Base-by-base conservation (phyloP, 2,888 invertebrate genomes). In the Acholoe squamosa region DNA sequence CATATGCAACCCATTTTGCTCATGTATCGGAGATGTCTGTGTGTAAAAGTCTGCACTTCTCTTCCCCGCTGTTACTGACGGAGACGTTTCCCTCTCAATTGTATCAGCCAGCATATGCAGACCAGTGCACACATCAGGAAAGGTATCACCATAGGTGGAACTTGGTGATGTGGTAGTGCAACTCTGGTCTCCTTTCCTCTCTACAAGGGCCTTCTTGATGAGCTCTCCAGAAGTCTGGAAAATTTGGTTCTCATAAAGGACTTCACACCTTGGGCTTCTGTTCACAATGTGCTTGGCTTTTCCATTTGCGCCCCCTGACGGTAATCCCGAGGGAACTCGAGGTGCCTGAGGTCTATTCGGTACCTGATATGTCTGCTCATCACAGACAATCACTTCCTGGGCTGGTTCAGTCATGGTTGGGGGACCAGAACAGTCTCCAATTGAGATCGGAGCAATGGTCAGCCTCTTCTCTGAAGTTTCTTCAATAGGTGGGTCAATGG, bases 81-180 rank as follows among this genome's bases (percentile, higher is more conserved):
- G 76, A 14, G 76, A 76, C 25, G 31, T 76, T 31, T 80, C 80
- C 14, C 34, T 33, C 22, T 80, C 80, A 25, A 80, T 80, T 19
- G 80, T 80, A 43, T 80, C 80, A 80, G 80, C 34, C 5, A 80
- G n/a, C 16, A 80, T 80, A n/a, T 80, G 80, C 80, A 80, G n/a
- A 80, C 80, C 80, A 33, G 80, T 22, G 25, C 80, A 80, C 80
- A 80, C 19, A 34, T 19, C 19, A 14, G 14, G 19, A 3, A 16
- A 14, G 14, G 34, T 43, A 12, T 80, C 33, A 3, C 12, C 43
- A 43, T 3, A 76, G 76, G 3, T 7, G 10, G 31, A 25, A 31
- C 16, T 16, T 19, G 31, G 0, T 1, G 34, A 19, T 3, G 80
- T 33, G 19, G 7, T 34, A 33, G 19, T 16, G 22, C 19, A 1